These are phyloP conservation scores for Gambusia yucatana DNA, from an alignment of 2,797 vertebrate species.

Conservation along the genomic window DNA sequence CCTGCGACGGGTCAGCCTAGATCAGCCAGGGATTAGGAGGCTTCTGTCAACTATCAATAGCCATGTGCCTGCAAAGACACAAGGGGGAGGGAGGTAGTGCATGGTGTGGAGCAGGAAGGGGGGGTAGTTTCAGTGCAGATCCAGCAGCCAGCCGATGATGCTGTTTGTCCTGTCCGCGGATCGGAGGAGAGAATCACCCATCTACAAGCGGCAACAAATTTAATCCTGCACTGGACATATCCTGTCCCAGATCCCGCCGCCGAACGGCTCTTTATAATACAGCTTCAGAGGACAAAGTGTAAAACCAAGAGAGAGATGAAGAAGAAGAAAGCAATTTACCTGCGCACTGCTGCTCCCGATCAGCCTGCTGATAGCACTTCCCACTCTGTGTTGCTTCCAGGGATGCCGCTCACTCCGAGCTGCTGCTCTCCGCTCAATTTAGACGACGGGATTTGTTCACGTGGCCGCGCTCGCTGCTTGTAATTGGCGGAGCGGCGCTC, in stretches of 20 bases:
- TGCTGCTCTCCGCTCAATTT: constrained; percentile 56
- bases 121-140: constrained; percentile 42
- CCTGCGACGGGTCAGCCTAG: constrained; percentile 47
- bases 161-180: constrained; percentile 66
- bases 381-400: constrained; percentile 43
- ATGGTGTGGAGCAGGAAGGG: neutral
- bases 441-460: constrained; percentile 78
- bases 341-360: constrained; percentile 49
- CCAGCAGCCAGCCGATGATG: constrained; percentile 53
- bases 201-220: constrained; percentile 32
- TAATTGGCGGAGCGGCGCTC: constrained; percentile 75
- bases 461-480: constrained; percentile 69
- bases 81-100: constrained; percentile 3
- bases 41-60: constrained; percentile 80
- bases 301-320: neutral
- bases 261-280: neutral
- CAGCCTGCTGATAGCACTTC: constrained; percentile 43
- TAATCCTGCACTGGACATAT: constrained; percentile 8
- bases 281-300: neutral
- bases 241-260: neutral
- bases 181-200: constrained; percentile 23
- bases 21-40: constrained; percentile 71
- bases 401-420: constrained; percentile 54
- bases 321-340: constrained; percentile 56
- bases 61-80: constrained; percentile 43